Evolutionary conservation across 2,888 invertebrate species (phyloP).

Genomic region (Dryococelus australis): DNA sequence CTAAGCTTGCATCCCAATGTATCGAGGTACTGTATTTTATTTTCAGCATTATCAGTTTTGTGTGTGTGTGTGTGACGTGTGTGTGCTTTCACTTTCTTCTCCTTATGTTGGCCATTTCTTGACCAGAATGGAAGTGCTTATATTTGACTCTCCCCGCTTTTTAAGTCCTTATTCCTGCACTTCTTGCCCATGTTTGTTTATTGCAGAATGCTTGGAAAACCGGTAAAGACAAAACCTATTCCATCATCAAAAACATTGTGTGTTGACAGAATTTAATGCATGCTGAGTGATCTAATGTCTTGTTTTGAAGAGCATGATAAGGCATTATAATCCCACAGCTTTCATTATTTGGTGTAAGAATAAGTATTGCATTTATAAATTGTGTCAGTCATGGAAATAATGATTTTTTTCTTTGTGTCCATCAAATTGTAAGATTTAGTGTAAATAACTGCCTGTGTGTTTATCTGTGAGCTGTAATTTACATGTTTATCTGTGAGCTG

Average conservation of each 20-base stretch:
- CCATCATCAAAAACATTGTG: not conserved
- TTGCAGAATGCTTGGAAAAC: not conserved
- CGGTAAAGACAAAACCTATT: not conserved
- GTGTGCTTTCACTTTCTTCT: not conserved
- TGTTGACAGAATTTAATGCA: not conserved
- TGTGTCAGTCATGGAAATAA: no score
- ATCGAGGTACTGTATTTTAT: constrained; percentile 50
- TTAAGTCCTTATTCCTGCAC: not conserved
- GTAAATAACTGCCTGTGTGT: not conserved
- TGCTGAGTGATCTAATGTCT: not conserved
- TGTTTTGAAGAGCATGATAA: not conserved
- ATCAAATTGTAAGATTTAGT: not conserved
- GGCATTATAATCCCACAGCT: not conserved
- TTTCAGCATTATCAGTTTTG: constrained; percentile 38
- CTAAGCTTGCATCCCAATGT: constrained; percentile 52
- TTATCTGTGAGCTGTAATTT: not conserved
- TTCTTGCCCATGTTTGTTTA: not conserved
- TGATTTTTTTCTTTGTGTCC: no score
- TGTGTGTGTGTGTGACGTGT: constrained; percentile 36
- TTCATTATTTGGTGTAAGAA: not conserved
- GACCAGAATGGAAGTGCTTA: not conserved
- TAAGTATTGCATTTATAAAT: not conserved
- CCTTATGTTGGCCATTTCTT: not conserved
- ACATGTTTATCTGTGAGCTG: not conserved
- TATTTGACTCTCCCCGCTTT: not conserved